These are phyloP conservation scores for Cephalopterus ornatus DNA, from an alignment of 2,113 vertebrate genomes.

Conservation along the genomic window DNA sequence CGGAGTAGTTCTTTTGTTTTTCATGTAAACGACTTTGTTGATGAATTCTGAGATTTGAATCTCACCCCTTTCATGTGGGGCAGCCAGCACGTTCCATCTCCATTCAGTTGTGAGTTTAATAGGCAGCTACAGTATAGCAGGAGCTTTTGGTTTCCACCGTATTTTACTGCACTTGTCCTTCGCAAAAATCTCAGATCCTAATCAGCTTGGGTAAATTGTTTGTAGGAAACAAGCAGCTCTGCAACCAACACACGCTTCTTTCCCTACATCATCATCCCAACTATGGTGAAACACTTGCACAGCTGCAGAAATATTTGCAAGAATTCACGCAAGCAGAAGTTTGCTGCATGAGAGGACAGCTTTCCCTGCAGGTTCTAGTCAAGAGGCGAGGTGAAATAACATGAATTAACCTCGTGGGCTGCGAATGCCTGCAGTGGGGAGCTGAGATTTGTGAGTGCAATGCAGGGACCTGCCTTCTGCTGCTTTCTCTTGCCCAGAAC, in stretches of 20 bases:
- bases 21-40: neutral
- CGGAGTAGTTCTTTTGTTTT: neutral
- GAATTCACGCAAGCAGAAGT: neutral
- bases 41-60: neutral
- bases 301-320: neutral
- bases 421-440: neutral
- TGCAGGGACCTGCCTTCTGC: neutral
- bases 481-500: neutral
- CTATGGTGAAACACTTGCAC: fast-evolving
- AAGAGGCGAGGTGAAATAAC: neutral
- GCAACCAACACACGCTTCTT: neutral
- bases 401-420: fast-evolving
- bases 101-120: neutral
- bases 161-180: neutral
- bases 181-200: neutral
- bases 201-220: neutral
- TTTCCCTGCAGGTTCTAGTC: neutral
- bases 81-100: neutral
- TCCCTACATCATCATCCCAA: neutral
- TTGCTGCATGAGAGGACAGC: neutral
- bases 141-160: neutral
- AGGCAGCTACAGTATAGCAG: neutral
- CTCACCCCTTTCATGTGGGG: neutral
- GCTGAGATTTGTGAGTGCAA: neutral
- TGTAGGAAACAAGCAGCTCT: neutral